Conservation (phyloP, 1,140 invertebrate genomes). For the Bombus balteatus region DNA sequence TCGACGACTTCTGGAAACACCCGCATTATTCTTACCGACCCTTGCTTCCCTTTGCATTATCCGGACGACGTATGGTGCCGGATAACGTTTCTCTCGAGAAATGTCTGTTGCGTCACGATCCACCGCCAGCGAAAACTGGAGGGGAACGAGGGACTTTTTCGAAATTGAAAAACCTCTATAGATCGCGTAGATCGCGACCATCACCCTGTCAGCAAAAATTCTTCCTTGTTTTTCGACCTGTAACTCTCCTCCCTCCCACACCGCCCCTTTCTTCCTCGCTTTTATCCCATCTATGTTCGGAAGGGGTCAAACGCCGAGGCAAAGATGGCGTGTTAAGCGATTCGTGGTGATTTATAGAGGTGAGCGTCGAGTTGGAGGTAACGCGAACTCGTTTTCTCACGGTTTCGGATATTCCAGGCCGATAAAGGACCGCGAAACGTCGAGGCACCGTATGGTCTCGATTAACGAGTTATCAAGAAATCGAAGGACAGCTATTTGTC, state of each 20-base stretch:
- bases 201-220: conserved; percentile 5
- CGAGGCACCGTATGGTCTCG: background rate
- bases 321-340: background rate
- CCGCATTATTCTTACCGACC: conserved; percentile 70
- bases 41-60: conserved; percentile 64
- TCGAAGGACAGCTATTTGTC: conserved; percentile 59
- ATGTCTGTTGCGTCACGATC: conserved; percentile 30
- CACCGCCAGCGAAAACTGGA: background rate
- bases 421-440: conserved; percentile 50
- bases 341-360: conserved; percentile 24
- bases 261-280: too few relatives aligned
- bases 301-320: background rate
- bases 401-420: conserved; percentile 44
- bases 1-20: conserved; percentile 64
- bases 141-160: background rate
- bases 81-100: conserved; percentile 57
- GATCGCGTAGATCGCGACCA: background rate
- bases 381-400: conserved; percentile 12
- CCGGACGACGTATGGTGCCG: conserved; percentile 61
- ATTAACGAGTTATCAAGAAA: conserved; percentile 49
- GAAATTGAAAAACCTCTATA: conserved; percentile 19
- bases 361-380: background rate
- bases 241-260: background rate
- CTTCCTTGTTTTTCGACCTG: background rate
- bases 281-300: background rate